Percentiles rank a stretch among this genome's conserved stretches.
phyloP scores from a whole-genome alignment of 1,140 invertebrate species.

The Plectrocnemia conspersa region DNA sequence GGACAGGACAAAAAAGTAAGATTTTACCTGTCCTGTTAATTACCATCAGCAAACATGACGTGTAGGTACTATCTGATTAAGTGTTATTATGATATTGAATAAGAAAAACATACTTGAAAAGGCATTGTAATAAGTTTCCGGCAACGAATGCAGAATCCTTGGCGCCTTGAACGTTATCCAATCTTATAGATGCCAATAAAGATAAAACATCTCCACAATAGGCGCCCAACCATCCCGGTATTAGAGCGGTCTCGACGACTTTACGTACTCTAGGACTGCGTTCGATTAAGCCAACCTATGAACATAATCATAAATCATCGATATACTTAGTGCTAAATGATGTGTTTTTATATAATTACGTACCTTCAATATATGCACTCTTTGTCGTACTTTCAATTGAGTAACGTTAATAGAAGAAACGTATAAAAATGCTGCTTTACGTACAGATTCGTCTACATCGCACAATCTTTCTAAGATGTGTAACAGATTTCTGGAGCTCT shows the following conservation, averaged over 20 bases:
- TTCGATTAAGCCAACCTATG: conserved; percentile 48
- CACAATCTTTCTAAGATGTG: conserved; percentile 64
- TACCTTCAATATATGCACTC: conserved; percentile 47
- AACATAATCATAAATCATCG: conserved; percentile 1
- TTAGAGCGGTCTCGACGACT: conserved; percentile 49
- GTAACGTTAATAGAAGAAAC: conserved; percentile 55
- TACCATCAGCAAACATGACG: too few relatives aligned
- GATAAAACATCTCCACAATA: conserved; percentile 48
- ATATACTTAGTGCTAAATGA: too few relatives aligned
- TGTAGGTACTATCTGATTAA: too few relatives aligned
- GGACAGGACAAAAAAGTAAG: too few relatives aligned
- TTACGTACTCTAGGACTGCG: conserved; percentile 45
- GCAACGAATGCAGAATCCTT: conserved; percentile 50
- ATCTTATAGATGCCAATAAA: conserved; percentile 45
- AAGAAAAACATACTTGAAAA: conserved; percentile 45
- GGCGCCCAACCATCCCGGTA: conserved; percentile 46
- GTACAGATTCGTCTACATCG: conserved; percentile 71
- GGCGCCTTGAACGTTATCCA: conserved; percentile 47
- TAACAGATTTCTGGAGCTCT: conserved; percentile 60
- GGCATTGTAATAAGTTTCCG: conserved; percentile 46
- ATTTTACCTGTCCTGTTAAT: too few relatives aligned
- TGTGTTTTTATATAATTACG: conserved; percentile 11
- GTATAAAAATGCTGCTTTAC: conserved; percentile 67
- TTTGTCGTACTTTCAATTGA: conserved; percentile 45
- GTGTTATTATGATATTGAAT: conserved; percentile 1